Conservation (phyloP, 2,888 invertebrate genomes). For the Dioctria linearis region DNA sequence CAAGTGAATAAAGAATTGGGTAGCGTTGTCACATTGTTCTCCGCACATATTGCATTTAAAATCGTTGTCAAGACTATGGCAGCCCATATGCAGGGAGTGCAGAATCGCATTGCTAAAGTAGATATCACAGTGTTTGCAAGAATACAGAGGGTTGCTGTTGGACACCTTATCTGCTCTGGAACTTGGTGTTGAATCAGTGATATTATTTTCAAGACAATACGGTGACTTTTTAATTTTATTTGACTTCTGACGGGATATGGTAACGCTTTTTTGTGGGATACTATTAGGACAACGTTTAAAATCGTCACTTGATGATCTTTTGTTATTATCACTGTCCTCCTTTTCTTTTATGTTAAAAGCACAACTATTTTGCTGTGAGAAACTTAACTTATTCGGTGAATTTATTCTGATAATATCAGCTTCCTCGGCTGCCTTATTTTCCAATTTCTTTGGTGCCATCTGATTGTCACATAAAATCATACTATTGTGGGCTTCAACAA, state of each 20-base stretch:
- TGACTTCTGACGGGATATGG: no score
- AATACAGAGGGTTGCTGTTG: slow-evolving; percentile 22
- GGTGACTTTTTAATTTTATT: no score
- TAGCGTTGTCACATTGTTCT: slow-evolving; percentile 83
- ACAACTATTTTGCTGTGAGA: slow-evolving; percentile 83
- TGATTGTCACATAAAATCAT: slow-evolving; percentile 65
- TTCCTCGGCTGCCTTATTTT: slow-evolving; percentile 12
- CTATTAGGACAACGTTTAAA: no score
- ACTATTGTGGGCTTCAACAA: slow-evolving; percentile 64
- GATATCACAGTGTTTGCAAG: slow-evolving; percentile 92
- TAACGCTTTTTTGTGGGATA: neutral
- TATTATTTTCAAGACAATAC: neutral
- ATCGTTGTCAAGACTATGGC: slow-evolving; percentile 92
- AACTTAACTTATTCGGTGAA: slow-evolving; percentile 64
- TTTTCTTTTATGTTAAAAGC: slow-evolving; percentile 82
- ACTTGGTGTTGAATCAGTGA: neutral
- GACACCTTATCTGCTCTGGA: neutral
- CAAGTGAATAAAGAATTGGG: slow-evolving; percentile 92
- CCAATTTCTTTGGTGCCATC: neutral
- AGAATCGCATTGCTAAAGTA: slow-evolving; percentile 90
- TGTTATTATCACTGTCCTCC: slow-evolving; percentile 4
- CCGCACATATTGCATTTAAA: slow-evolving; percentile 98
- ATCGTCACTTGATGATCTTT: no score
- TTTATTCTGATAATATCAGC: slow-evolving; percentile 58
- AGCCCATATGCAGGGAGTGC: slow-evolving; percentile 97